Evolutionary conservation across 2,113 vertebrate genomes (phyloP).

Genomic region (Otus sunia): DNA sequence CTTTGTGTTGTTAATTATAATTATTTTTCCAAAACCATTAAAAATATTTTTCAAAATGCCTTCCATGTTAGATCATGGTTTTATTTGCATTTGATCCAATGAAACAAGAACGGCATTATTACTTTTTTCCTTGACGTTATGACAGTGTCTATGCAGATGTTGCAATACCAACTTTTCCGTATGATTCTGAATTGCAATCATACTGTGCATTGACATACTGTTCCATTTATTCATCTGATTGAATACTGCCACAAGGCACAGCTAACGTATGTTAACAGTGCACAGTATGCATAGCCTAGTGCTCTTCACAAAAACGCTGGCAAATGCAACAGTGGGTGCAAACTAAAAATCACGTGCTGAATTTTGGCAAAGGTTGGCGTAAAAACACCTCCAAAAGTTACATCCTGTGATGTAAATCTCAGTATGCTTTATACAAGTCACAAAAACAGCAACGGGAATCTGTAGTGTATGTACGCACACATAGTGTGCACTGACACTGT

Average conservation of each 20-base stretch:
- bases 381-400: conserved; percentile 36
- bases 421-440: conserved; percentile 1
- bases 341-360: conserved; percentile 17
- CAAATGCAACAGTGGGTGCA: conserved; percentile 39
- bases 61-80: background rate
- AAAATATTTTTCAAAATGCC: background rate
- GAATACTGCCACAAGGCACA: conserved; percentile 57
- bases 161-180: conserved; percentile 54
- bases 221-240: conserved; percentile 62
- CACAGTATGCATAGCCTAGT: background rate
- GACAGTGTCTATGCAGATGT: conserved; percentile 65
- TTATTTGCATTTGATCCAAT: background rate
- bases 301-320: conserved; percentile 22
- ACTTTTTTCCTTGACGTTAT: conserved; percentile 45
- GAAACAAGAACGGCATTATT: conserved; percentile 17
- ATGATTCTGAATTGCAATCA: conserved; percentile 51
- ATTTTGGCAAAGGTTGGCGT: conserved; percentile 47
- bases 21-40: background rate
- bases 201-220: conserved; percentile 54
- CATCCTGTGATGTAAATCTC: conserved; percentile 42
- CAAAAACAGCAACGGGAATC: conserved; percentile 1
- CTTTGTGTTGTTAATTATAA: background rate
- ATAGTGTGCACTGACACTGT: background rate
- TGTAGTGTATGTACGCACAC: background rate
- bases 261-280: conserved; percentile 37